These are phyloP conservation scores for Perca schrenkii DNA, from an alignment of 2,113 vertebrate genomes.

Conservation along the genomic window DNA sequence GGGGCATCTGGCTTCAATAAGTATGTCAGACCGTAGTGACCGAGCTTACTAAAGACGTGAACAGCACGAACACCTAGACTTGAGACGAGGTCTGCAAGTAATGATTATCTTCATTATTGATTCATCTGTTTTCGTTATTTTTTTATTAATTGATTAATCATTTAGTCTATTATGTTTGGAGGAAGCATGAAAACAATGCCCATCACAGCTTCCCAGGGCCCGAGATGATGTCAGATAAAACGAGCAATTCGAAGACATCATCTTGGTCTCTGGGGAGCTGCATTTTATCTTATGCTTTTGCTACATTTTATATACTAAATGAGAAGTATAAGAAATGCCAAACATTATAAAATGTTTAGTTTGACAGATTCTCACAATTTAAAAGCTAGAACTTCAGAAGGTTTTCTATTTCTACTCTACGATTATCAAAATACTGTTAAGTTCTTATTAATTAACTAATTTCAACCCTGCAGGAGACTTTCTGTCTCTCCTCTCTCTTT, in stretches of 20 bases:
- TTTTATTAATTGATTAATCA: neutral
- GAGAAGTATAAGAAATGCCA: neutral
- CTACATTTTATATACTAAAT: neutral
- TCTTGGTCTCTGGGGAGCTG: neutral
- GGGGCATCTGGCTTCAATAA: slow-evolving; percentile 79
- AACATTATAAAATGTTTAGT: neutral
- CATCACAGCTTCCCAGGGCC: neutral
- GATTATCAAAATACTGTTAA: neutral
- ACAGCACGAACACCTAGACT: slow-evolving; percentile 16
- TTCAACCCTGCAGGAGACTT: neutral
- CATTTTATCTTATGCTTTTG: neutral
- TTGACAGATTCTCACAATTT: neutral
- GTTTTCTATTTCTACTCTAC: neutral
- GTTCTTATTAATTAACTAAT: neutral
- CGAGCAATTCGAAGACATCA: neutral
- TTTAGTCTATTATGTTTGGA: neutral
- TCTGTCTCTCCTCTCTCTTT: neutral
- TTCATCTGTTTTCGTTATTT: neutral
- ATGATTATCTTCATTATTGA: neutral
- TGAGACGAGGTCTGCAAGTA: neutral
- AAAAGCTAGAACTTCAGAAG: neutral
- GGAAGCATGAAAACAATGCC: neutral
- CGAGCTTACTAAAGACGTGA: slow-evolving; percentile 28
- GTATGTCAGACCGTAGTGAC: slow-evolving; percentile 47
- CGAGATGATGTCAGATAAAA: neutral